Evolutionary conservation across 2,888 invertebrate species (phyloP), one percentile per base, ranked within the genome.

Genomic region (Blastobasis adustella): DNA sequence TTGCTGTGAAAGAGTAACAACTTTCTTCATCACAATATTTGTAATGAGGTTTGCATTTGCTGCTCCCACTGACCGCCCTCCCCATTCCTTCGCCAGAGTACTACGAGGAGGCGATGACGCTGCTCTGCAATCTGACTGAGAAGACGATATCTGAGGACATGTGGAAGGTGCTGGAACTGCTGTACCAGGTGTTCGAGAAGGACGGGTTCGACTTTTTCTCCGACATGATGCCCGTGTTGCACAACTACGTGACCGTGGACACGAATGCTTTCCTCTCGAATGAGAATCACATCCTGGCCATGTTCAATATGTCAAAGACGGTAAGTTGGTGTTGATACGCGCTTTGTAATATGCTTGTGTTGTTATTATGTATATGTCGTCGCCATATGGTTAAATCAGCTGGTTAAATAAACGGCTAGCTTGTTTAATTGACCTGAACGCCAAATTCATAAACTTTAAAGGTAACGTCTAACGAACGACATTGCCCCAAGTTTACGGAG

Each of bases 181-280:
- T 97, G 65, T 97, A 96, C 79, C 92, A 93, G 75, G 93, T 97
- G 61, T 98, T 98, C 73, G 95, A 97, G 86, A 96, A 96, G 71
- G 97, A 98, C 76, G 98, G 97, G 45, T 92, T 94, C 52, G 98
- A 98, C 73, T 98, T 97, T 88, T 99, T 99, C 79, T 93, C 94
- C 55, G 99, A 99, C 70, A 97, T 99, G 95, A 98, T 99, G 98
- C 98, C 99, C 0, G 95, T 97, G 5, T 90, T 99, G 39, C 98
- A 99, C 82, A 98, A 99, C 84, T 99, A 98, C 80, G 93, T 99
- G 49, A 98, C 97, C 0, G 95, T 98, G 4, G 99, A 99, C 76
- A 97, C 98, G 0, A 93, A 94, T 53, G 96, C 96, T 9, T 99
- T 99, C 82, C 89, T 99, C 41, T 94, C 96, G 0, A 95, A 97